Evolutionary conservation across 2,113 vertebrate genomes (phyloP).

Genomic region (Nycticebus coucang): DNA sequence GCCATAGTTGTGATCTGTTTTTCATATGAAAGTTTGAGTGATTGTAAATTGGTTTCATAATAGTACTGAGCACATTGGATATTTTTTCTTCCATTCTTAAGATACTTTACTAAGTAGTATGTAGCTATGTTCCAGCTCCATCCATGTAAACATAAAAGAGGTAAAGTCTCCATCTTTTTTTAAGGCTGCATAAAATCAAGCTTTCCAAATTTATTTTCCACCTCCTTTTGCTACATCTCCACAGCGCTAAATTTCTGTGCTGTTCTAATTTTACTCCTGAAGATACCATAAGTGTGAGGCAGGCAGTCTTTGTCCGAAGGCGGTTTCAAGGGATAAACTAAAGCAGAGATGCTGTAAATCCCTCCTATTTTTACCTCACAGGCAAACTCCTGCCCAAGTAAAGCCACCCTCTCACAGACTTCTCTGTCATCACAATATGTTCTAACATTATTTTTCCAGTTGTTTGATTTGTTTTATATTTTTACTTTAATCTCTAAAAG

Average conservation of each 20-base stretch:
- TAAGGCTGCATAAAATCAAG: too few relatives aligned
- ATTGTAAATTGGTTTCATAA: too few relatives aligned
- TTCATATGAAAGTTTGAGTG: too few relatives aligned
- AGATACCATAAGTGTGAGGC: neutral
- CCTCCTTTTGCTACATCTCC: neutral
- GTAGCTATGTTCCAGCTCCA: too few relatives aligned
- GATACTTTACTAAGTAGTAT: too few relatives aligned
- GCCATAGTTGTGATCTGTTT: too few relatives aligned
- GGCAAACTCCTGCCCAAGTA: neutral
- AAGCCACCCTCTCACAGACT: neutral
- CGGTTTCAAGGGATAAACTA: neutral
- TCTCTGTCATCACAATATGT: neutral
- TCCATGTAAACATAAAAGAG: too few relatives aligned
- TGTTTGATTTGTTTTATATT: neutral
- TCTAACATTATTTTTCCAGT: neutral
- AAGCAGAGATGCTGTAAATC: neutral
- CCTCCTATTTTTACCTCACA: neutral
- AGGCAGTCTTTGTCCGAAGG: neutral
- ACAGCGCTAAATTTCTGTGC: neutral
- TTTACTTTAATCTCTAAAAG: neutral
- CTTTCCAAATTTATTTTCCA: neutral
- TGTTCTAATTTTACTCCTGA: neutral
- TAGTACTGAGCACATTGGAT: too few relatives aligned
- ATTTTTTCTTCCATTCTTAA: too few relatives aligned
- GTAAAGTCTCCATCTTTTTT: too few relatives aligned